Base-by-base conservation (phyloP, 2,113 vertebrate species). In the Phocoena phocoena region DNA sequence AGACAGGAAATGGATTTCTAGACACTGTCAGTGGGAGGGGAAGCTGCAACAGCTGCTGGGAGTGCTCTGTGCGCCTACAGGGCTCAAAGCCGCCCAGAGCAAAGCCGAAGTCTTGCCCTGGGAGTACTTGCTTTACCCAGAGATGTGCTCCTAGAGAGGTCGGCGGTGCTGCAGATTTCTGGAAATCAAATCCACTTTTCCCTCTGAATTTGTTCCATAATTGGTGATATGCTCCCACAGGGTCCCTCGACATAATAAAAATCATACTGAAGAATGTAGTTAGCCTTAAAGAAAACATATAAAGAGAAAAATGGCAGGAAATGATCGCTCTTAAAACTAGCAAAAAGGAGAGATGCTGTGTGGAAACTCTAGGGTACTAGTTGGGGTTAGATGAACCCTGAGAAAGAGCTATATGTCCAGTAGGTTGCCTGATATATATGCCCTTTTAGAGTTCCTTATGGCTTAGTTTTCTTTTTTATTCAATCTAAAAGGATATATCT, bases 1-100 rank as follows among this genome's bases (percentile, higher is more conserved):
- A 96, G 96, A 97, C 87, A 85, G 93, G 97, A 98, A 97, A 96
- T 93, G 93, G 96, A 97, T 97, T 97, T 96, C 93, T 76, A 95
- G 97, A 93, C 3, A 8, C 77, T 76, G 36, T 95, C 90, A 90
- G 65, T 13, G 25, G 88, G 87, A 76, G 18, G 60, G 65, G 84
- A 68, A 63, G 85, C 84, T 33, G 15, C 33, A 0, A n/a, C 6
- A 33, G 79, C 85, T 25, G 63, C 65, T 65, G 0, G 2, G 60
- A 28, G 50, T 70, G 68, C 80, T 96, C 90, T 13, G 76, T 3
- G 47, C 31, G 81, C 88, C 74, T 71, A 26, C 4, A 28, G 36
- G 74, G 41, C 73, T 68, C 81, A 73, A 55, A 41, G 38, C 25
- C 6, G 8, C 31, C 65, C 28, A 1, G 31, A 77, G 76, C 11